These are phyloP conservation scores for Galeopsomyia nigrocyanea DNA, from an alignment of 2,888 invertebrate species.

Conservation along the genomic window DNA sequence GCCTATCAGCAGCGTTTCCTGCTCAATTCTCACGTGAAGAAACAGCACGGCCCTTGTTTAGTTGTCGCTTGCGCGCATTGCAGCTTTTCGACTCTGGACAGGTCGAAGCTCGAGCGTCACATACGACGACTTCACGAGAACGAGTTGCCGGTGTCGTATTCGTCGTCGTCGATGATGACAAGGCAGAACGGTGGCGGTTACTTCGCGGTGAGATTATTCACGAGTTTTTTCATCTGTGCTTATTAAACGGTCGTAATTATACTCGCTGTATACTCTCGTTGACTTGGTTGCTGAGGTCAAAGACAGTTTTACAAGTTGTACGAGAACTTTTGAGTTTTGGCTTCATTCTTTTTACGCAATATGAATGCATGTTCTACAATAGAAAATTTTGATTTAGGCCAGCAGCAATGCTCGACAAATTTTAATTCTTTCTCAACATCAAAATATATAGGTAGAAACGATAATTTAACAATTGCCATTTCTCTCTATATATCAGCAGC, in stretches of 20 bases:
- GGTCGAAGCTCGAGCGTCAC: conserved; percentile 57
- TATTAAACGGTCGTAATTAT: conserved; percentile 20
- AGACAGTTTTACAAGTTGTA: neutral
- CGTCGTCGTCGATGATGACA: neutral
- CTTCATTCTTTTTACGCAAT: too few species aligned
- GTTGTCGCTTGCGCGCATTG: conserved; percentile 56
- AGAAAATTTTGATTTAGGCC: too few species aligned
- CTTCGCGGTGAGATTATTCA: too few species aligned
- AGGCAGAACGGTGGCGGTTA: neutral
- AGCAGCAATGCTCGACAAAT: too few species aligned
- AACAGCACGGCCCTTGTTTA: conserved; percentile 57
- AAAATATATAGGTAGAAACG: too few species aligned
- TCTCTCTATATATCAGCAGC: neutral
- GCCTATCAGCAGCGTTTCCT: conserved; percentile 60
- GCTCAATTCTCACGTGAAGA: conserved; percentile 61
- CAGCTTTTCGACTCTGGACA: conserved; percentile 58
- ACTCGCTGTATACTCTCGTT: conserved; percentile 9
- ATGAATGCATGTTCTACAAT: too few species aligned
- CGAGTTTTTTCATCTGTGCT: too few species aligned
- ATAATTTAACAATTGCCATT: too few species aligned
- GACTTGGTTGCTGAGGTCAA: neutral
- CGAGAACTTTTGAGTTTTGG: too few species aligned
- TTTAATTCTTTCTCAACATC: too few species aligned
- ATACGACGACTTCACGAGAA: conserved; percentile 52
- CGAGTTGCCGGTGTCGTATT: conserved; percentile 52